Evolutionary conservation across 2,888 invertebrate genomes (phyloP), one percentile per base, ranked within the genome.

Genomic region (Dendrolimus pini): DNA sequence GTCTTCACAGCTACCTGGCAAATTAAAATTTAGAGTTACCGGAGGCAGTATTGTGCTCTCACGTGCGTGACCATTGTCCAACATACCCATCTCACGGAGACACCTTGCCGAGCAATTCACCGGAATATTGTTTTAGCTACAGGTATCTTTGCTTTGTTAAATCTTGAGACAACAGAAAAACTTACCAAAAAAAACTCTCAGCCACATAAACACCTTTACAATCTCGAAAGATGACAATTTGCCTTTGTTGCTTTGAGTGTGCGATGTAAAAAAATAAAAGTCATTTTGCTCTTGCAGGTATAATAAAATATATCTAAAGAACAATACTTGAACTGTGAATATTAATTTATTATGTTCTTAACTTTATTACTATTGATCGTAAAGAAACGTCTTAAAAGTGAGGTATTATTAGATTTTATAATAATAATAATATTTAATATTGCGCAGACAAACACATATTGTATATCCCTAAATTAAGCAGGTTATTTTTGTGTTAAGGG

Each of bases 31-130:
- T 75, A 72, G 68, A 64, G 71, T 74, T 70, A 65, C 67, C 64
- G 65, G 65, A 58, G 60, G 70, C 71, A 47, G 47, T 47, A 81
- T 87, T 87, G 82, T 86, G 70, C 69, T 66, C 75, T 75, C 86
- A 87, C 86, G 88, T 87, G 75, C 70, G 55, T 65, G 55, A 56
- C 66, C 68, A 74, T 81, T 80, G 77, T 82, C 71, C 66, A 65
- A 62, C 67, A 66, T 63, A 66, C 72, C 70, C 72, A 81, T 73
- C 68, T 71, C 78, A 78, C 75, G 68, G 80, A 78, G 77, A 75
- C 81, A 82, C 81, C 83, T 82, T 79, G 81, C 82, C 68, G 78
- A 72, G 82, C 81, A 84, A 88, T 86, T 83, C 81, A 75, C 69
- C 68, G 76, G 72, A 30, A 78, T 80, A 84, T 88, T 89, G 86